Base-by-base conservation (phyloP, 1,140 invertebrate genomes). In the Tetragnatha versicolor region DNA sequence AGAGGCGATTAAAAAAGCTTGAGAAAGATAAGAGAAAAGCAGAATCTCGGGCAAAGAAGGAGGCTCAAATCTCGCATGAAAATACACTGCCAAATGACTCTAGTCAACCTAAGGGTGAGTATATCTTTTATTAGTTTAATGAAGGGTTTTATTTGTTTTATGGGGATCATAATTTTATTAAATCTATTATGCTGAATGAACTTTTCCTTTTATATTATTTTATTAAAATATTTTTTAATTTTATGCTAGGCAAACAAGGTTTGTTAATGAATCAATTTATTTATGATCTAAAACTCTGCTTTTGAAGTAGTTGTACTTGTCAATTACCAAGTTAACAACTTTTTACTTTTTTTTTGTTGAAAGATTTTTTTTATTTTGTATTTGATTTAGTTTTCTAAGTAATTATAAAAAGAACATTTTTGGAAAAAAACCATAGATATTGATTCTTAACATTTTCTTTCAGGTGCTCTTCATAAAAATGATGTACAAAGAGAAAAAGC, bases 21-120 rank as follows among this genome's bases (percentile, higher is more conserved):
- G 76, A 79, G 69, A 79, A 53, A 49, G 76, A 79, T 35, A 65
- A 29, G 53, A 35, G 73, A 55, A 77, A 66, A 65, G 73, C 73
- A 12, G 73, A 77, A 42, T 55, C 35, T 7, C 65, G 20, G 55
- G 60, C 60, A 14, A 61, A 66, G 35, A 77, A 22, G 49, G 39
- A 61, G 51, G 39, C 55, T 25, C 55, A 47, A 7, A 20, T 35
- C n/a, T n/a, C 7, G 20, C 31, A 25, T n/a, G 58, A 61, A 27
- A 61, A 61, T 17, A 42, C 53, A 53, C 35, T 22, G 29, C 27
- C 53, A 20, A 55, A 76, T 76, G 33, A 39, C 1, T 1, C 0
- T 51, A 22, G 49, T 9, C 7, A 42, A 7, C 7, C 39, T 42
- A 9, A 7, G 17, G 17, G 39, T 42, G 17, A 42, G 7, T 17